Evolutionary conservation across 2,113 vertebrate species (phyloP), one percentile per base, ranked within the genome.

Genomic region (Limanda limanda): DNA sequence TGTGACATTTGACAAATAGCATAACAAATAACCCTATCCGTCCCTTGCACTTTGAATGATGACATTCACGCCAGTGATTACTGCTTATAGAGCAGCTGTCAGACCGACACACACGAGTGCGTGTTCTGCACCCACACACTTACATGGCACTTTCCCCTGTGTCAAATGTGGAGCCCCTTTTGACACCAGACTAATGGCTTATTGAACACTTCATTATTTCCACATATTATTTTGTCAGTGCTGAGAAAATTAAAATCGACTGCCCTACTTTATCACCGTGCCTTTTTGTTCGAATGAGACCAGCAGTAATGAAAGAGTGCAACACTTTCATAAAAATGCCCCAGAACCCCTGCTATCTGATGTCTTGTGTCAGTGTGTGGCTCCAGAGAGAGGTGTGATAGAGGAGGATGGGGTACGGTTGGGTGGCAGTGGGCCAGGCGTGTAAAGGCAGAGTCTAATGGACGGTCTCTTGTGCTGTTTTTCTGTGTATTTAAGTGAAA

Each of bases 1-100:
- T 23, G 81, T 89, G 88, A 87, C 85, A 86, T 91, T 84, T 86
- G 81, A 87, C 79, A 88, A 88, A 89, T 77, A 71, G 76, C 77
- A 17, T 59, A 60, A 75, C 81, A 82, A 78, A 84, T 64, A 69
- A 60, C 79, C 27, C 31, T 9, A 0, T 79, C 75, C 68, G 60
- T 70, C 81, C 40, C 21, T 5, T 76, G 62, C 68, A 47, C 75
- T 76, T 47, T 79, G 84, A 88, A 79, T 76, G 68, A 81, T 85
- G 76, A 81, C 25, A 65, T 79, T 72, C 74, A 85, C 63, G 69
- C 47, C 72, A 67, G 61, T 52, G 79, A 84, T 84, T 73, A 74
- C 69, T 70, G 55, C 54, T 77, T 69, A 83, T 17, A 58, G 54
- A 78, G 62, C 51, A 51, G 65, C 60, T 76, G 73, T 79, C 88